These are phyloP conservation scores for Drosophila mercatorum DNA, from an alignment of 2,888 invertebrate species.

Conservation along the genomic window DNA sequence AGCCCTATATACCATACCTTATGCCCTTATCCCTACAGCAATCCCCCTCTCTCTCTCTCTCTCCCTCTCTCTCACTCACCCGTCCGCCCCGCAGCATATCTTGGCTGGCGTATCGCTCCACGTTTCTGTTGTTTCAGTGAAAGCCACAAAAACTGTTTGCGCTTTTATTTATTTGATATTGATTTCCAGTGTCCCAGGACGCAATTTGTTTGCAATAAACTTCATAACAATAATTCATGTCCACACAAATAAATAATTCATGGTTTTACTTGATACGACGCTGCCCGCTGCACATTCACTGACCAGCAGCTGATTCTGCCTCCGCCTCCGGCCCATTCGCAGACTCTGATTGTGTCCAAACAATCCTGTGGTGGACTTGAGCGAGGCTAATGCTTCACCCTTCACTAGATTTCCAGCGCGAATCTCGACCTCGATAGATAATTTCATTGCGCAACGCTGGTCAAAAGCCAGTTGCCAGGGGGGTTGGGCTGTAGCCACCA, in stretches of 20 bases:
- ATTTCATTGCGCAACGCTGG: conserved; percentile 48
- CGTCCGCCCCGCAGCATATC: conserved; percentile 44
- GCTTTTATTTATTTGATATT: conserved; percentile 81
- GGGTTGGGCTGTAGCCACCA: neutral
- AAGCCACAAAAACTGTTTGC: conserved; percentile 80
- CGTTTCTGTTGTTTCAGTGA: conserved; percentile 64
- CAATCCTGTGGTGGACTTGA: conserved; percentile 13
- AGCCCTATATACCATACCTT: conserved; percentile 15
- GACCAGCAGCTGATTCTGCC: conserved; percentile 23
- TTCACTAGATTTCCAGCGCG: conserved; percentile 26
- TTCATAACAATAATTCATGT: conserved; percentile 82
- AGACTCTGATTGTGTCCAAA: neutral
- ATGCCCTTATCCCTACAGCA: conserved; percentile 5
- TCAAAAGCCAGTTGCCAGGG: conserved; percentile 1
- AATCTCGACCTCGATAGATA: conserved; percentile 43
- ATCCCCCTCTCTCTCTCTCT: neutral
- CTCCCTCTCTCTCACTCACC: neutral
- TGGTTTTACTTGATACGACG: conserved; percentile 60
- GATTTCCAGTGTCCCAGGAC: conserved; percentile 81
- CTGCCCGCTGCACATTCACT: conserved; percentile 30
- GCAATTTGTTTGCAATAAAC: conserved; percentile 82
- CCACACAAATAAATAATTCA: conserved; percentile 81
- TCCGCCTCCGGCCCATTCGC: neutral
- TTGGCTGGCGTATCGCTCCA: conserved; percentile 55
- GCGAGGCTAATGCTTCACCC: conserved; percentile 46